A percentile compares a stretch with the other conserved stretches of the same genome.
Conservation (phyloP, 2,888 invertebrate genomes). For the Athalia circularis region DNA sequence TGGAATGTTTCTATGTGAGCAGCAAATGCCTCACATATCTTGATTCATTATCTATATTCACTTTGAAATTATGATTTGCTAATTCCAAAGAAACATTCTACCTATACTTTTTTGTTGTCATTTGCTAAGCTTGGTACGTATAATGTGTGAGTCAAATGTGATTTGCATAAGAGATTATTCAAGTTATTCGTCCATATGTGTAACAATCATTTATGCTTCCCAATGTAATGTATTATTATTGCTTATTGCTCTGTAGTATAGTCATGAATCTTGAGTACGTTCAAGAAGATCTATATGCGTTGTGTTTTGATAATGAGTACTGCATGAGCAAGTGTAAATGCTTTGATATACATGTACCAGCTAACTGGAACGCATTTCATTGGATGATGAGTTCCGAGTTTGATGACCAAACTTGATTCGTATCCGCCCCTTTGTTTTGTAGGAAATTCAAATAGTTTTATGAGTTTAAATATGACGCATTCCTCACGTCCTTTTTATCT, state of each 20-base stretch:
- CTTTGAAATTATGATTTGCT: conserved; percentile 31
- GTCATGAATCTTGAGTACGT: too few relatives aligned
- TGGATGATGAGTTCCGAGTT: too few relatives aligned
- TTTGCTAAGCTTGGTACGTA: conserved; percentile 21
- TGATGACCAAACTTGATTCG: too few relatives aligned
- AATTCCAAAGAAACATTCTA: conserved; percentile 30
- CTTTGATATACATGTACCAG: neutral
- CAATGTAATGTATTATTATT: conserved; percentile 18
- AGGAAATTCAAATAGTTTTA: too few relatives aligned
- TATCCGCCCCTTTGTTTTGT: too few relatives aligned
- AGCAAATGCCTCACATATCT: conserved; percentile 34
- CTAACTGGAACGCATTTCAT: too few relatives aligned
- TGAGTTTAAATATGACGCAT: neutral
- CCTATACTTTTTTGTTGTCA: conserved; percentile 26
- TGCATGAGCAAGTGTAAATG: neutral
- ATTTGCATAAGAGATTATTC: conserved; percentile 39
- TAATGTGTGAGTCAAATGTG: conserved; percentile 35
- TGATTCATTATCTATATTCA: conserved; percentile 10
- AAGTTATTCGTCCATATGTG: neutral
- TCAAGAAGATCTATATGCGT: too few relatives aligned
- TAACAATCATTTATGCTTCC: conserved; percentile 21
- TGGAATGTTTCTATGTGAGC: conserved; percentile 39
- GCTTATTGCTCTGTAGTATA: neutral
- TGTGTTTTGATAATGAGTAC: neutral
- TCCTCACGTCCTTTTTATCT: neutral